Evolutionary conservation across 53 echinoderm and acorn worm genomes (phyloP), one percentile per base, ranked within the genome.

Genomic region (Echinarachnius parma): DNA sequence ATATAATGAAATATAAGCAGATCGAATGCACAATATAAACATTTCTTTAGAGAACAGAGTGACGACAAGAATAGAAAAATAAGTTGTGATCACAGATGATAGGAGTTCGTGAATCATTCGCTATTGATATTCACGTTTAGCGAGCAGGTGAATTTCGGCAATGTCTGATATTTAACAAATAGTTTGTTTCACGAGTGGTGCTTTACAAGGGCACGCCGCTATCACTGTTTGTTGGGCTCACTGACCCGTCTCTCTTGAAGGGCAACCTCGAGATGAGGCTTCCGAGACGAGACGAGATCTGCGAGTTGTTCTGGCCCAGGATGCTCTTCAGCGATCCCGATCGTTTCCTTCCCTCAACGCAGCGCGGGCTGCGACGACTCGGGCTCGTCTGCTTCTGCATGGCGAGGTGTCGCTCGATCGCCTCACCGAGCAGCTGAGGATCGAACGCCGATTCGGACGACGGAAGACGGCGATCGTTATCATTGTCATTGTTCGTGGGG

Each of bases 391-490:
- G 69, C 57, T 78, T 71, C 2, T 87, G 84, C 53, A 89, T 66
- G 14, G 89, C 74, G 20, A 93, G 81, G 52, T 86, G 89, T 30
- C 93, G 61, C 80, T 95, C 96, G 39, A 95, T 95, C 0, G 96
- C 96, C 78, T 95, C 87, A 21, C 96, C 96, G 39, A 95, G 80
- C 7, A 91, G 82, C 68, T 91, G 86, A 0, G 96, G 87, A 34
- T 95, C 96, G 49, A 95, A 83, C 25, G 61, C 83, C n/a, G 69
- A 75, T n/a, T 80, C 89, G 8, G 58, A 39, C 20, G 36, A 21
- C 9, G 9, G 25, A 11, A 1, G 45, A 20, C 48, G 21, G 3
- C 53, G 27, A 14, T 8, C 59, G 18, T 68, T 68, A 4, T 67
- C 68, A 21, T 59, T 59, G 0, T 69, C 78, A 70, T 55, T 55